These are phyloP conservation scores for Macquaria ambigua DNA, from an alignment of 2,113 vertebrate species.

Conservation along the genomic window DNA sequence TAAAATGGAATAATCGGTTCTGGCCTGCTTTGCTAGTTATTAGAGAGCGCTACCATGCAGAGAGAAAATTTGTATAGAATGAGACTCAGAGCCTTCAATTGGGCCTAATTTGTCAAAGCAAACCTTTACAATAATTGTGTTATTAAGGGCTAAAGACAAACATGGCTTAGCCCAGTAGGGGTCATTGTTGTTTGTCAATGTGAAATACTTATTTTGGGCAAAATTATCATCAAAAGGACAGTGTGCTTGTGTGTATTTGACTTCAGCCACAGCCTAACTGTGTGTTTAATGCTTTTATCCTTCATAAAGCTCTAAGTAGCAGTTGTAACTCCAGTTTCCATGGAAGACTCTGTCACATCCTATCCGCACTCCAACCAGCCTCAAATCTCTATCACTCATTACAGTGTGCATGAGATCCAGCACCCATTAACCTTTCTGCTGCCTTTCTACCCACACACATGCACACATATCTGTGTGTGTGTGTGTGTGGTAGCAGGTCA, in stretches of 20 bases:
- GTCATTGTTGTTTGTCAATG: constrained; percentile 17
- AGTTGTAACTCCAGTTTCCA: constrained; percentile 24
- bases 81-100: constrained; percentile 37
- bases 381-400: constrained; percentile 42
- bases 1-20: constrained; percentile 71
- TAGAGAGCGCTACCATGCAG: constrained; percentile 50
- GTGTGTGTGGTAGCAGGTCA: background rate
- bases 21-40: constrained; percentile 57
- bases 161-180: constrained; percentile 5
- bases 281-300: constrained; percentile 17
- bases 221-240: background rate
- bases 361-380: constrained; percentile 5
- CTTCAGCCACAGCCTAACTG: background rate
- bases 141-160: constrained; percentile 32
- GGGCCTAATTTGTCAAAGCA: constrained; percentile 57
- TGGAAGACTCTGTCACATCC: constrained; percentile 5
- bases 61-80: constrained; percentile 47
- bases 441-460: constrained; percentile 4
- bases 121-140: constrained; percentile 47
- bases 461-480: background rate
- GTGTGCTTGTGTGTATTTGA: background rate
- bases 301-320: background rate
- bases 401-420: constrained; percentile 41
- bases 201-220: background rate
- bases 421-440: constrained; percentile 53